Evolutionary conservation across 1,140 invertebrate genomes (phyloP), one percentile per base, ranked within the genome.

Genomic region (Drosophila biarmipes): DNA sequence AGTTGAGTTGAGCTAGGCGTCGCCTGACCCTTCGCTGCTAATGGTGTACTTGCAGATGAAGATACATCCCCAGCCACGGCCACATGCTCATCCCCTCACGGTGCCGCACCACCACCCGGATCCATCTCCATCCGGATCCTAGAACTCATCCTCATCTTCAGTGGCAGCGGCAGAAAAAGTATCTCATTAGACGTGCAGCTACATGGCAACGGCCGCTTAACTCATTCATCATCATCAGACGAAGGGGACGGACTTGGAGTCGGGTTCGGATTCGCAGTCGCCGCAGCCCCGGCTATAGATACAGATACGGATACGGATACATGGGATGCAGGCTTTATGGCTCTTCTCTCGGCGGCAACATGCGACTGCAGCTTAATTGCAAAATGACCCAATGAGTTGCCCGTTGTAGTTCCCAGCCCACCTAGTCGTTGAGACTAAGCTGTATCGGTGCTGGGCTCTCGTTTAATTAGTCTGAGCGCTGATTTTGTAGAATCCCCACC

Each of bases 151-250:
- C 63, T 51, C 43, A 29, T 42, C 27, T 27, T 61, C 24, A 54
- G 17, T 24, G 31, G 37, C 11, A 40, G 54, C 43, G 72, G 57
- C 55, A 71, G 78, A 82, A 82, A 87, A 87, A 87, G 78, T 87
- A 87, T 82, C 82, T 89, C 78, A 87, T 87, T 87, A 87, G 82
- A 87, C 57, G 80, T 64, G 72, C 62, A 78, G 68, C 64, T 72
- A 84, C 75, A 84, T 80, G 71, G 84, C 82, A 89, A 82, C 62
- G 78, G 82, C 84, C 82, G 82, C 78, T 87, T 82, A 82, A 89
- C 82, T 89, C 82, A 87, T 87, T 87, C 82, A 87, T 87, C 82
- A 87, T 87, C 82, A 89, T 87, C 82, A 89, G 57, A 63, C 61
- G 29, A 51, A 8, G 27, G 29, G 58, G 48, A 48, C 37, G 46